Evolutionary conservation across 1,140 invertebrate species (phyloP), one percentile per base, ranked within the genome.

Genomic region (Drosophila prosaltans): DNA sequence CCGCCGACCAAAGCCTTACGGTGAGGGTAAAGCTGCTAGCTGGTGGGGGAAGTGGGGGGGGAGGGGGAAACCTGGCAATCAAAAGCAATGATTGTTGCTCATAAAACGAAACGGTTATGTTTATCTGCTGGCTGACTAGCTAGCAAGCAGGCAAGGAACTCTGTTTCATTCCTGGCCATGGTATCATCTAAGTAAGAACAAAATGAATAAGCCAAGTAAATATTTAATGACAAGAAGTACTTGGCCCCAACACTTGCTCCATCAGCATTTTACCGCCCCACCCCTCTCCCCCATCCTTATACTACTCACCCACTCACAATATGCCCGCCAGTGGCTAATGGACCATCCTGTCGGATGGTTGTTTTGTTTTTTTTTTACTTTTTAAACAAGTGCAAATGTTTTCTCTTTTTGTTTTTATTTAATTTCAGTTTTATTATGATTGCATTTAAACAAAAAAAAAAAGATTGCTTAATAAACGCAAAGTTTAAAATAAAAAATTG

Each of bases 1-100:
- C 75, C 57, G 78, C 76, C 68, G 16, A 24, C 32, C 57, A 59
- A 59, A 51, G 45, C 45, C 45, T 51, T 24, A 21, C 45, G 45
- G 24, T 58, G 57, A 32, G 21, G 30, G 28, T n/a, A 41, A 55
- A 51, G 24, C 57, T 66, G 43, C 24, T 65, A 16, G 24, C 28
- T 16, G 6, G 59, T 28, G 55, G 45, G n/a, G 36, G 39, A n/a
- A 48, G 24, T 26, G 54, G 68, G 74, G 63, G 71, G 65, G 65
- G 63, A 65, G 65, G 65, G 61, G 66, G 75, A 85, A 88, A 84
- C 67, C 72, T 41, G 74, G 84, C 84, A 88, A 90, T 88, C 84
- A 88, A 88, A 88, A 88, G 84, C 84, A 88, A 88, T 88, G 84
- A 88, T 88, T 88, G 84, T 84, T 90, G 84, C 80, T 69, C 85